These are phyloP conservation scores for Sebastiscus tertius DNA, from an alignment of 2,797 vertebrate species.

Conservation along the genomic window DNA sequence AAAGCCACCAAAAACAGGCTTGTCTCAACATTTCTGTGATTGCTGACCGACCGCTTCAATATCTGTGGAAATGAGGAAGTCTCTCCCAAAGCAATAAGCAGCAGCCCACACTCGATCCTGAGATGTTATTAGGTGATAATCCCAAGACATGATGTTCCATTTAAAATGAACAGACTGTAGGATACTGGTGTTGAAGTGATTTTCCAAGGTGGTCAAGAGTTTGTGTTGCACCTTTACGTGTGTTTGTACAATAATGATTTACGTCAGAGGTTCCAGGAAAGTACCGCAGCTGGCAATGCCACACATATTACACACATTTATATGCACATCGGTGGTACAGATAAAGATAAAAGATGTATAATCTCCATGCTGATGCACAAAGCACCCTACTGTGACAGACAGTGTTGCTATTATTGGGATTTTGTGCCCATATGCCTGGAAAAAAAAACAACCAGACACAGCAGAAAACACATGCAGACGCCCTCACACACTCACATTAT, in stretches of 20 bases:
- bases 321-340: not conserved
- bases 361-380: not conserved
- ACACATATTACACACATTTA: not conserved
- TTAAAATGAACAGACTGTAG: constrained; percentile 34
- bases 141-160: constrained; percentile 32
- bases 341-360: not conserved
- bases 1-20: not conserved
- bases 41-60: constrained; percentile 44
- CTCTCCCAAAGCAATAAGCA: constrained; percentile 67
- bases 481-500: not conserved
- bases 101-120: constrained; percentile 30
- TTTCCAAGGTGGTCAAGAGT: not conserved
- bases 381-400: not conserved
- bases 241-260: not conserved
- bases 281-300: not conserved
- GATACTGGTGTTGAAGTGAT: not conserved
- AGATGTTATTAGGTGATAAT: constrained; percentile 58
- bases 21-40: constrained; percentile 7
- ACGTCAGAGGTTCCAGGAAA: not conserved
- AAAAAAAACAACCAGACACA: not conserved
- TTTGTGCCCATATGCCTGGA: not conserved
- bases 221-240: not conserved
- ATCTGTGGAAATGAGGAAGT: constrained; percentile 48
- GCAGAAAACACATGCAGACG: not conserved
- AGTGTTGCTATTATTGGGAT: not conserved